Evolutionary conservation across 1,140 invertebrate species (phyloP).

Genomic region (Acyrthosiphon pisum): DNA sequence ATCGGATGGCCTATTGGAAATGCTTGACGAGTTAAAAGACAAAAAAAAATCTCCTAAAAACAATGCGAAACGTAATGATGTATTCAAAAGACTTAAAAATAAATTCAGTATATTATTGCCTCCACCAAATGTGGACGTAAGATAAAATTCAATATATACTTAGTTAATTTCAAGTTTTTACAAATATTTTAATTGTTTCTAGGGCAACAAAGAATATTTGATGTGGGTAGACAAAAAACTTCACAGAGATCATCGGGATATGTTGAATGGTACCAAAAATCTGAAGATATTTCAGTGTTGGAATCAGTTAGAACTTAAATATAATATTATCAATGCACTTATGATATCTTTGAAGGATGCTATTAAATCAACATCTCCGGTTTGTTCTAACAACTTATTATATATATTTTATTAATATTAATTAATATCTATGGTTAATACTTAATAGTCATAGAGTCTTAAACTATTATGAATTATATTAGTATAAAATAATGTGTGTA

Average conservation of each 20-base stretch:
- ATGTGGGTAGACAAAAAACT: constrained; percentile 29
- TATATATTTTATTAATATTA: background rate
- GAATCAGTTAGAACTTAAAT: constrained; percentile 5
- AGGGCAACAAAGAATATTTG: background rate
- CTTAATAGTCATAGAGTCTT: too few relatives aligned
- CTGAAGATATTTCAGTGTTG: constrained; percentile 33
- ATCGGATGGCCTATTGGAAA: background rate
- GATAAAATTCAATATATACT: background rate
- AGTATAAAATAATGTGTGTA: background rate
- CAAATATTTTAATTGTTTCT: background rate
- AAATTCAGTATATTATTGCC: constrained; percentile 36
- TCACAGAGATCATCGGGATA: background rate
- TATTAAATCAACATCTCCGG: constrained; percentile 31
- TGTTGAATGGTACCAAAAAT: background rate
- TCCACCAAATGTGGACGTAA: background rate
- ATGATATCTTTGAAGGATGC: constrained; percentile 26
- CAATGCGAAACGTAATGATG: background rate
- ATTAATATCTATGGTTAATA: too few relatives aligned
- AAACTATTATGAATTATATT: too few relatives aligned
- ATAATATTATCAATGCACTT: constrained; percentile 28
- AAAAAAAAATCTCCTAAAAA: background rate
- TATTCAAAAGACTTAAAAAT: background rate
- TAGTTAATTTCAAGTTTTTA: background rate
- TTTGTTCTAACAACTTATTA: background rate
- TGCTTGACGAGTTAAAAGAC: background rate